A percentile compares a stretch with the other conserved stretches of the same genome.
phyloP scores from a whole-genome alignment of 1,140 invertebrate species.

The Drosophila jambulina region DNA sequence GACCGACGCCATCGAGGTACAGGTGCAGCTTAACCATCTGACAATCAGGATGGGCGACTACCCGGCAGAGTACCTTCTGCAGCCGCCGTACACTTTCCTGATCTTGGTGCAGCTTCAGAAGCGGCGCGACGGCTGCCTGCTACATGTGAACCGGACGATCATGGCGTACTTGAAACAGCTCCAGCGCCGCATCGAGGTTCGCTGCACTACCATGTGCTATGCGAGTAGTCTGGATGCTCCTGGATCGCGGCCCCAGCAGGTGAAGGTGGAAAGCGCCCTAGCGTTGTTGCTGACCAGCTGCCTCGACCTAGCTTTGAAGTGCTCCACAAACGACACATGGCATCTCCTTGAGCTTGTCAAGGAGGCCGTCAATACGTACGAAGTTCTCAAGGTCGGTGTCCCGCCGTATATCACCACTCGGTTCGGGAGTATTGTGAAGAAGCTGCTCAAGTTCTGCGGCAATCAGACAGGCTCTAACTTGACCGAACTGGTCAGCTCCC shows the following conservation, averaged over 20 bases:
- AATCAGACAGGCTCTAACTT: slow-evolving; percentile 1
- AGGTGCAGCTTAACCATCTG: slow-evolving; percentile 45
- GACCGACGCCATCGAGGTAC: slow-evolving; percentile 35
- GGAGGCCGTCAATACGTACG: slow-evolving; percentile 24
- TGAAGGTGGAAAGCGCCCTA: slow-evolving; percentile 36
- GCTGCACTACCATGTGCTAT: slow-evolving; percentile 19
- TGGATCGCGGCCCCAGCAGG: slow-evolving; percentile 8
- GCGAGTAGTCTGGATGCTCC: not conserved
- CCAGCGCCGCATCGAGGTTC: slow-evolving; percentile 34
- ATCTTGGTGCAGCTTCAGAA: slow-evolving; percentile 60
- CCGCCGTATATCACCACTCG: not conserved
- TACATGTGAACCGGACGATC: slow-evolving; percentile 39
- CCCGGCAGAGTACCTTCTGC: slow-evolving; percentile 74
- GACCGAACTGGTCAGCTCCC: not conserved
- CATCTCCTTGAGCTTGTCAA: slow-evolving; percentile 42
- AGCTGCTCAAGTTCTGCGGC: slow-evolving; percentile 22
- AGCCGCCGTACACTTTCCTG: slow-evolving; percentile 66
- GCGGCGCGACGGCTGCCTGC: not conserved
- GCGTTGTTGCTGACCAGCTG: slow-evolving; percentile 31
- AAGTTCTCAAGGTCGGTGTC: not conserved
- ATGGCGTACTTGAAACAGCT: slow-evolving; percentile 29
- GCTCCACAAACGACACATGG: slow-evolving; percentile 36
- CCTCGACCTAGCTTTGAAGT: not conserved
- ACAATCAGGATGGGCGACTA: slow-evolving; percentile 71
- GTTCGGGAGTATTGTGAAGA: not conserved